phyloP scores from a whole-genome alignment of 92 coral and sea anemone species.

The Paragorgia papillata region DNA sequence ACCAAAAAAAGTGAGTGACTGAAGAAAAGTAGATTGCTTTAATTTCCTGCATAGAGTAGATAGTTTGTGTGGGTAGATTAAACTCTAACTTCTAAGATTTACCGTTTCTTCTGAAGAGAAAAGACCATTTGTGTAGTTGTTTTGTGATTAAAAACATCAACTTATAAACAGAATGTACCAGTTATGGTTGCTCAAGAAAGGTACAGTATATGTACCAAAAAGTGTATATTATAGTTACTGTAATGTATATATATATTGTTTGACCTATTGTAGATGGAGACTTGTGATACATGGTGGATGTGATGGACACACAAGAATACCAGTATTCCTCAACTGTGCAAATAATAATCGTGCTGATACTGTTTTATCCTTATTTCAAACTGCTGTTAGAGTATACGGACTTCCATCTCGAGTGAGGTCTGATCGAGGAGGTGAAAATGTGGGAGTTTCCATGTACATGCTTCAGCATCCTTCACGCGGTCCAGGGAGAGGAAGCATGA shows the following conservation, averaged over 20 bases:
- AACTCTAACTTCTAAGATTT: too few species aligned
- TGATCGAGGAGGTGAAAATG: constrained; percentile 31
- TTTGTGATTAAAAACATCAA: too few species aligned
- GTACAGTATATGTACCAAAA: too few species aligned
- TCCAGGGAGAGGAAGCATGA: constrained; percentile 9
- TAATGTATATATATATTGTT: not conserved
- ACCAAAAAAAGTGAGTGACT: too few species aligned
- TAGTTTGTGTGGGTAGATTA: too few species aligned
- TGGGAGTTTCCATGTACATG: constrained; percentile 33
- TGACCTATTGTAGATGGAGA: constrained; percentile 10
- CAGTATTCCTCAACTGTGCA: constrained; percentile 18
- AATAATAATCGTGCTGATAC: constrained; percentile 30
- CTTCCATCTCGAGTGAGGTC: constrained; percentile 33
- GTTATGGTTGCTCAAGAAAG: too few species aligned
- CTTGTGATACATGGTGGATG: constrained; percentile 35
- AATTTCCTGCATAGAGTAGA: too few species aligned
- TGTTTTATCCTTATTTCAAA: constrained; percentile 32
- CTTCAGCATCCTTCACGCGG: constrained; percentile 19
- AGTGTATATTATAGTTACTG: too few species aligned
- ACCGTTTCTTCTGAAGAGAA: too few species aligned
- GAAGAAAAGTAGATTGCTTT: too few species aligned
- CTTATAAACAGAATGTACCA: too few species aligned
- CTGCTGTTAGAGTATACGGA: constrained; percentile 18
- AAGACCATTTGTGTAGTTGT: too few species aligned
- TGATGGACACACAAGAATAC: constrained; percentile 31